phyloP scores from a whole-genome alignment of 1,140 invertebrate genomes.

The Plutomurus gul region DNA sequence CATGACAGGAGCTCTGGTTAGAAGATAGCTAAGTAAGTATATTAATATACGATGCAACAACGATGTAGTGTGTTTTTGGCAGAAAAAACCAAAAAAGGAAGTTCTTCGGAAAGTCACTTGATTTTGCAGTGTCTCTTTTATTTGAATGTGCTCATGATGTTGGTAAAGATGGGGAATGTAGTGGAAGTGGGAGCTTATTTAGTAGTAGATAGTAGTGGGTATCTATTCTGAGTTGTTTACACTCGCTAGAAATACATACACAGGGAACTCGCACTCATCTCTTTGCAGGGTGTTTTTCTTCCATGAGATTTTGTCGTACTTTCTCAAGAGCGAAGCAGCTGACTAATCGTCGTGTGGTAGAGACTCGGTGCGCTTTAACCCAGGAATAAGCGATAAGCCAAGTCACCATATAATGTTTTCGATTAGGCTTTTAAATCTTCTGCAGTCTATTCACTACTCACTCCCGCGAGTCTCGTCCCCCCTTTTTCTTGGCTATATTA shows the following conservation, averaged over 20 bases:
- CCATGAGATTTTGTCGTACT: neutral
- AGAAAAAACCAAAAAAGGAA: slow-evolving; percentile 8
- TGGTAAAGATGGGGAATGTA: neutral
- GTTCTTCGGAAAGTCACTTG: neutral
- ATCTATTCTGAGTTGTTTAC: slow-evolving; percentile 18
- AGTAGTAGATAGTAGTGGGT: too few species aligned
- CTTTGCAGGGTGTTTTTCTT: slow-evolving; percentile 9
- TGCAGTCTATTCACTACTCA: too few species aligned
- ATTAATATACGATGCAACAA: too few species aligned
- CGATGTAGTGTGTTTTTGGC: neutral
- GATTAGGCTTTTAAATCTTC: slow-evolving; percentile 24
- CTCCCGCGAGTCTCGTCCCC: too few species aligned
- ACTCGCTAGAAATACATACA: slow-evolving; percentile 6
- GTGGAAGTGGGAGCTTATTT: too few species aligned
- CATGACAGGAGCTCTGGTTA: too few species aligned
- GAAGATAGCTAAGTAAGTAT: too few species aligned
- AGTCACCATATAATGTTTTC: slow-evolving; percentile 15
- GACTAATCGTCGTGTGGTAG: neutral
- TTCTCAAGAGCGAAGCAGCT: neutral
- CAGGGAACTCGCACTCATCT: slow-evolving; percentile 1
- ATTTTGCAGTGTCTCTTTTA: neutral
- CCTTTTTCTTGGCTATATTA: too few species aligned
- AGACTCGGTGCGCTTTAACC: neutral
- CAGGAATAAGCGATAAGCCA: slow-evolving; percentile 20
- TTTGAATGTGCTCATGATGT: neutral